These are phyloP conservation scores for Metaphire vulgaris DNA, from an alignment of 1,140 invertebrate genomes.

Conservation along the genomic window DNA sequence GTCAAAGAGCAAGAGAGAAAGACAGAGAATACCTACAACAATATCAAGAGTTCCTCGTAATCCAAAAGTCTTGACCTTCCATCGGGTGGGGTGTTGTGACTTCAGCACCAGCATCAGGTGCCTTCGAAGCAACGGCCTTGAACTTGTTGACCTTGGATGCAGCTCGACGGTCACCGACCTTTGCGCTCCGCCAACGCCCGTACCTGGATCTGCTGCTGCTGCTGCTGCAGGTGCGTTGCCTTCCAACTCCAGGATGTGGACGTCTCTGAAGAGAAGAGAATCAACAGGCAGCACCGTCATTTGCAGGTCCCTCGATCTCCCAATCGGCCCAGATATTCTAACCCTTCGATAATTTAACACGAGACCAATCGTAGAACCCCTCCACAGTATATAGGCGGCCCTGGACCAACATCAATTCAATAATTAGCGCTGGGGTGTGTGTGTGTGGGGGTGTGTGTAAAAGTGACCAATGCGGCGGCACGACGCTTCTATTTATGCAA, in stretches of 20 bases:
- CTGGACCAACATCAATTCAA: too few relatives aligned
- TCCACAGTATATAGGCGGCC: too few relatives aligned
- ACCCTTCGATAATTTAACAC: too few relatives aligned
- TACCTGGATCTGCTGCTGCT: neutral
- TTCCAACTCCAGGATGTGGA: neutral
- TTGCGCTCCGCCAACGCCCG: too few relatives aligned
- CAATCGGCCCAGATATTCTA: too few relatives aligned
- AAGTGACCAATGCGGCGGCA: too few relatives aligned
- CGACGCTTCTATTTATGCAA: neutral
- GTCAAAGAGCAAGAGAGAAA: too few relatives aligned
- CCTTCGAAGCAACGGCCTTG: neutral
- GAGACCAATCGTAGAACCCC: too few relatives aligned
- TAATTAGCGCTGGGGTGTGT: too few relatives aligned
- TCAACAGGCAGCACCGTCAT: too few relatives aligned
- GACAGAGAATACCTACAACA: neutral
- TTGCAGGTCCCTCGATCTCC: too few relatives aligned
- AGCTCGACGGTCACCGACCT: neutral
- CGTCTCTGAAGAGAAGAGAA: neutral
- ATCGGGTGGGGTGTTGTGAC: neutral
- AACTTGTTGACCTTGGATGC: neutral
- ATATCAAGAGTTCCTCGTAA: neutral
- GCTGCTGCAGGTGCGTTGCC: neutral
- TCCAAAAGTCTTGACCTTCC: neutral
- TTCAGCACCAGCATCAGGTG: neutral
- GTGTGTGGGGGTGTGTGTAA: too few relatives aligned